These are phyloP conservation scores for Thysanoteuthis rhombus DNA, from an alignment of 2,888 invertebrate species.

Conservation along the genomic window DNA sequence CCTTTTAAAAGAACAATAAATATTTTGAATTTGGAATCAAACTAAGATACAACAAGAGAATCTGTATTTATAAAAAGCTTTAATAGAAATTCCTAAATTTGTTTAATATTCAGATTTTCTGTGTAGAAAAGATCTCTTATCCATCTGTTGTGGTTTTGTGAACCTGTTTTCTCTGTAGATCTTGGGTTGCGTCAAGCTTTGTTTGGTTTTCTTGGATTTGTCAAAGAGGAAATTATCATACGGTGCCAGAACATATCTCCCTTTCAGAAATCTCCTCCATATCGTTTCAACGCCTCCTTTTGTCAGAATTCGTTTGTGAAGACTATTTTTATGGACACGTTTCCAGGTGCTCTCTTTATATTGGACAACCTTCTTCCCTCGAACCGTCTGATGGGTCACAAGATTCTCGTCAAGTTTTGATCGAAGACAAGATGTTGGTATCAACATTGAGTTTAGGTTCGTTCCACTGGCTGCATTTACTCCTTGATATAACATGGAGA, in stretches of 20 bases:
- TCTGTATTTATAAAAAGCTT: neutral
- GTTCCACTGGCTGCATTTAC: neutral
- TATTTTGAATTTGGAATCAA: neutral
- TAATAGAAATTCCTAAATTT: neutral
- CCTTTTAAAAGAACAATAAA: too few relatives aligned
- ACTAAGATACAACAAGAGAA: neutral
- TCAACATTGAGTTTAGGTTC: neutral
- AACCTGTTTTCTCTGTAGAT: neutral
- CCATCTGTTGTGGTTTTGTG: neutral
- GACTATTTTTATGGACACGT: constrained; percentile 54
- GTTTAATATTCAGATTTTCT: constrained; percentile 16
- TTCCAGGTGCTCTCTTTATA: constrained; percentile 52
- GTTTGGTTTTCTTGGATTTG: neutral
- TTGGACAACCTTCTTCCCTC: constrained; percentile 25
- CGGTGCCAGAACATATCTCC: constrained; percentile 42
- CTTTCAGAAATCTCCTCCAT: constrained; percentile 51
- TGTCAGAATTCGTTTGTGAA: constrained; percentile 46
- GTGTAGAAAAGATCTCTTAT: neutral
- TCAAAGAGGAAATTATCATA: constrained; percentile 48
- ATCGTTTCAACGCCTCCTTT: constrained; percentile 47
- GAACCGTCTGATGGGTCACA: neutral
- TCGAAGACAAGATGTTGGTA: neutral
- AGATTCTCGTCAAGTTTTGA: neutral
- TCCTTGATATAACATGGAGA: neutral
- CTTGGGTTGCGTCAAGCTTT: neutral